Evolutionary conservation across 2,797 vertebrate species (phyloP), one percentile per base, ranked within the genome.

Genomic region (Enteromius treurensis): DNA sequence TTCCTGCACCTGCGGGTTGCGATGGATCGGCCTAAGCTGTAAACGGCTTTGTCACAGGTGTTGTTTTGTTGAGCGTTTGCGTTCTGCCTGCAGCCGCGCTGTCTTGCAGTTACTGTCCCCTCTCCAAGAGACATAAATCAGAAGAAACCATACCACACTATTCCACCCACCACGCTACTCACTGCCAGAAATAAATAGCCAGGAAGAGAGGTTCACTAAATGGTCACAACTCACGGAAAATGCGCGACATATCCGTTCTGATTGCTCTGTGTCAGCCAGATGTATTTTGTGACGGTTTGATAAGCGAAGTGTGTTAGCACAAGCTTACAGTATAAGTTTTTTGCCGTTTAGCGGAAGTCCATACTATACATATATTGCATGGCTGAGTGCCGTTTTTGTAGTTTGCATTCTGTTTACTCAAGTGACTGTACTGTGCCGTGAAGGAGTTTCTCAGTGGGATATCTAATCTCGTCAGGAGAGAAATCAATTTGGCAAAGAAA

Each of bases 21-120:
- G 55, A 40, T 64, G 74, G 58, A 71, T 83, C 76, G 40, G 34
- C 34, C 32, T 79, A 74, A 85, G 74, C 84, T 85, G 80, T 79
- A 37, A 78, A 80, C 40, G 77, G 73, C 86, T 84, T 78, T 82
- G 73, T 87, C 83, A 78, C 80, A 81, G 74, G 82, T 89, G 77
- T 86, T 84, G 85, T 88, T 87, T 85, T 80, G 81, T 75, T 13
- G n/a, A 26, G n/a, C 68, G 15, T 81, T 88, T 84, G 82, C 77
- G 49, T 32, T 82, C 71, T 51, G 80, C 83, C 85, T 49, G 45
- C 77, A 80, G 84, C 77, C 83, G 47, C 26, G 29, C 53, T 58
- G 73, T 77, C 73, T 37, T 62, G 5, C 53, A 62, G 76, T 83
- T 76, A 79, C 62, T 51, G 45, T 45, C 60, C 14, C 58, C 71